phyloP scores from a whole-genome alignment of 1,140 invertebrate genomes.

The Caenorhabditis tropicalis region DNA sequence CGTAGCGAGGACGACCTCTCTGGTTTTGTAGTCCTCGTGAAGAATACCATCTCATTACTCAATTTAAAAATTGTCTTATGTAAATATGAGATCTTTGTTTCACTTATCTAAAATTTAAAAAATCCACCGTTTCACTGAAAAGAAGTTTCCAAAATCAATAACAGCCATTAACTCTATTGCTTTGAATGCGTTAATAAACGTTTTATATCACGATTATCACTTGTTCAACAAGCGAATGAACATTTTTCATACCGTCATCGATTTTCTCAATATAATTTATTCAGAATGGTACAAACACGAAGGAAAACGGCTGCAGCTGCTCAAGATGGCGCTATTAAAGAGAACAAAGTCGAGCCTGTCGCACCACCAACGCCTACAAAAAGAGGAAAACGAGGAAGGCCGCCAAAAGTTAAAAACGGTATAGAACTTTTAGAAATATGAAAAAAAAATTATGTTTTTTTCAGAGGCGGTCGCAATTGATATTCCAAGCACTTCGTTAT shows the following conservation, averaged over 20 bases:
- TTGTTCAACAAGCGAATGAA: too few species aligned
- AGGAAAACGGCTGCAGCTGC: conserved; percentile 5
- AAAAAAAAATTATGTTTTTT: neutral
- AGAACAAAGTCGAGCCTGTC: neutral
- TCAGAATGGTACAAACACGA: neutral
- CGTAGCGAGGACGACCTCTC: too few species aligned
- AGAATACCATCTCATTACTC: too few species aligned
- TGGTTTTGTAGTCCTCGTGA: too few species aligned
- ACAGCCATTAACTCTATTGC: too few species aligned
- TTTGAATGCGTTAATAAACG: too few species aligned
- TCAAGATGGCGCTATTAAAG: neutral
- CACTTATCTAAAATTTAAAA: too few species aligned
- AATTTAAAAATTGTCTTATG: too few species aligned
- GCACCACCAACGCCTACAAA: neutral
- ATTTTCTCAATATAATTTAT: neutral
- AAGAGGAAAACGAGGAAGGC: conserved; percentile 2
- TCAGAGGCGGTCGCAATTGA: neutral
- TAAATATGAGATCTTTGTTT: too few species aligned
- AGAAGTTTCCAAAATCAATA: too few species aligned
- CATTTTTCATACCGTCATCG: neutral
- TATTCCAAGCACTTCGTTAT: neutral
- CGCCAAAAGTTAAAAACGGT: conserved; percentile 14
- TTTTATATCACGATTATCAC: too few species aligned
- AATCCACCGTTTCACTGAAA: too few species aligned
- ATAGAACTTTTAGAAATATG: neutral